Evolutionary conservation across 2,797 vertebrate species (phyloP).

Genomic region (Gila robusta): DNA sequence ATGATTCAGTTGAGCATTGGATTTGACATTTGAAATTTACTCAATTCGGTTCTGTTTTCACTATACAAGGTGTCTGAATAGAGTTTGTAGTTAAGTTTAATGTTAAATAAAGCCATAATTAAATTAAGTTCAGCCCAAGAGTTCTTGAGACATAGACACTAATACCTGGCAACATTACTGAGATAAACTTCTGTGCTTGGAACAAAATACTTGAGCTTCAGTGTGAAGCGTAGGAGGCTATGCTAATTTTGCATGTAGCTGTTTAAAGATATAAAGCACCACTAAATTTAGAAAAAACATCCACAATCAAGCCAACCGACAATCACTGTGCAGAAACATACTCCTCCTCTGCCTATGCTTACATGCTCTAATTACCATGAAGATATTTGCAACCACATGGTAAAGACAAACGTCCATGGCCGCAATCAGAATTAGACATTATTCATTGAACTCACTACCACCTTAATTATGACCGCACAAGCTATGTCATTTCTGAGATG

Average conservation of each 20-base stretch:
- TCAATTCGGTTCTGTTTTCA: neutral
- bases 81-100: neutral
- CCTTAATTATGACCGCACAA: constrained; percentile 7
- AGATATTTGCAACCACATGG: constrained; percentile 44
- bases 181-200: constrained; percentile 30
- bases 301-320: constrained; percentile 38
- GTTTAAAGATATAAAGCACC: constrained; percentile 30
- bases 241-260: constrained; percentile 38
- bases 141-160: neutral
- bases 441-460: constrained; percentile 48
- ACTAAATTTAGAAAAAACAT: constrained; percentile 41
- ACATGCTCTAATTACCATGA: constrained; percentile 42
- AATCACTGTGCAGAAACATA: constrained; percentile 32
- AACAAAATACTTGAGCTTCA: constrained; percentile 11
- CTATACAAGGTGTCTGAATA: neutral
- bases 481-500: neutral
- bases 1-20: neutral
- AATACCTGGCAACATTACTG: neutral
- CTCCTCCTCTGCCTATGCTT: constrained; percentile 33
- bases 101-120: constrained; percentile 5
- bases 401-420: constrained; percentile 33
- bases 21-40: neutral
- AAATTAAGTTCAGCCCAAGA: neutral
- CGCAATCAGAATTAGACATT: constrained; percentile 36
- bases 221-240: constrained; percentile 35